Conservation (phyloP, 2,888 invertebrate genomes). For the Agelastica alni region DNA sequence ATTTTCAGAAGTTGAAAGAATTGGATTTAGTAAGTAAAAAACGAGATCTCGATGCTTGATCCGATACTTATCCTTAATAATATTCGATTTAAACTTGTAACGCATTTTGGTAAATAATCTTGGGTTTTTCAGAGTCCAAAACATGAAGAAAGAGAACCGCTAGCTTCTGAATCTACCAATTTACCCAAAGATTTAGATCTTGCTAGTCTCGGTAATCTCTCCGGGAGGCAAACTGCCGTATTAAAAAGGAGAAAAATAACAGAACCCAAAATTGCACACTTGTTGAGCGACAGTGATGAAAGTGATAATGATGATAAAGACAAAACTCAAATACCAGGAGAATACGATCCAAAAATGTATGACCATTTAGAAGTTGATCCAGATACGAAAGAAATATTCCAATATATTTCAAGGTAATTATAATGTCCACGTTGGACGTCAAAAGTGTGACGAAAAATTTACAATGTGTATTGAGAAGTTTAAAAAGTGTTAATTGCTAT, state of each 20-base stretch:
- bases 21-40: conserved; percentile 14
- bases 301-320: conserved; percentile 48
- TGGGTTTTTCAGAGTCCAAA: conserved; percentile 5
- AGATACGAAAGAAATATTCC: conserved; percentile 91
- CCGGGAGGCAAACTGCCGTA: conserved; percentile 40
- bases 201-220: conserved; percentile 36
- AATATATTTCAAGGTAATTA: conserved; percentile 83
- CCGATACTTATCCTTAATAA: too few species aligned
- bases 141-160: background rate
- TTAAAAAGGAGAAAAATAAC: conserved; percentile 13
- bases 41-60: too few species aligned
- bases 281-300: conserved; percentile 43
- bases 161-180: background rate
- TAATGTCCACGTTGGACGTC: too few species aligned
- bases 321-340: conserved; percentile 52
- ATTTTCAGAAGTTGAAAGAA: conserved; percentile 13
- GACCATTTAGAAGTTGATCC: conserved; percentile 78
- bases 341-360: conserved; percentile 83
- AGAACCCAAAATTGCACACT: conserved; percentile 20
- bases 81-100: too few species aligned
- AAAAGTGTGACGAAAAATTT: too few species aligned
- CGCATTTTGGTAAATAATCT: too few species aligned
- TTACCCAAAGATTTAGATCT: background rate
- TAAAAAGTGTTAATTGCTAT: too few species aligned
- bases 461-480: too few species aligned